Conservation (phyloP, 2,888 invertebrate genomes). For the Dyspetes luteomarginatus region DNA sequence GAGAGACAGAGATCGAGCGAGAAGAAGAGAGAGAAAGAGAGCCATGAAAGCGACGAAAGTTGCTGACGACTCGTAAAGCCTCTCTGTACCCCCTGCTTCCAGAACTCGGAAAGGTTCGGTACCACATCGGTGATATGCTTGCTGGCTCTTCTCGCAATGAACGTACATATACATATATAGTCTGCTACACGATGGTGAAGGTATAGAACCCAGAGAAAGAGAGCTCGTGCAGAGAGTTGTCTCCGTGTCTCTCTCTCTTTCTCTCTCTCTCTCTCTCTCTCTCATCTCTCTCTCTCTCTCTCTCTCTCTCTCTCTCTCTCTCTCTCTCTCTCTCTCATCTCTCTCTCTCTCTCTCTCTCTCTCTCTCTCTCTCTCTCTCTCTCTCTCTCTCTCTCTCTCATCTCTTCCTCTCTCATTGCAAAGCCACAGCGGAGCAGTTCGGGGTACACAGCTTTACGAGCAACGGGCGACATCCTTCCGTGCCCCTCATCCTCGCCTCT, state of each 20-base stretch:
- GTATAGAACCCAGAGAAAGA: constrained; percentile 25
- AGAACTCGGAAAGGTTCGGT: constrained; percentile 7
- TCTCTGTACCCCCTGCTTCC: neutral
- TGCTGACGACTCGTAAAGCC: constrained; percentile 64
- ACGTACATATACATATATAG: neutral
- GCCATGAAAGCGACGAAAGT: constrained; percentile 44
- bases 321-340: neutral
- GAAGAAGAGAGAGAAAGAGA: constrained; percentile 20
- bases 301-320: constrained; percentile 1
- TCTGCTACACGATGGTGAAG: neutral
- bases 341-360: too few relatives aligned
- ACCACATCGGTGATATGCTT: constrained; percentile 7
- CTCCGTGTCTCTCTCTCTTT: constrained; percentile 1
- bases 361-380: neutral
- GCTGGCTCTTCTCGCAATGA: neutral
- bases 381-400: neutral
- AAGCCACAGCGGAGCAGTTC: constrained; percentile 31
- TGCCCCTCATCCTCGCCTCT: neutral
- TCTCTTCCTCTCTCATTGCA: neutral
- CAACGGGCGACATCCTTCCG: constrained; percentile 1
- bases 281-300: neutral
- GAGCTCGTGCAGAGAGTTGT: constrained; percentile 3
- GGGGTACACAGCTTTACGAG: constrained; percentile 62
- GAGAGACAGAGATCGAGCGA: neutral
- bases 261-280: constrained; percentile 1